A percentile compares a stretch with the other conserved stretches of the same genome.
These are phyloP conservation scores for Imbricaverruca yamaguchii DNA, from an alignment of 2,888 invertebrate genomes.

Conservation along the genomic window DNA sequence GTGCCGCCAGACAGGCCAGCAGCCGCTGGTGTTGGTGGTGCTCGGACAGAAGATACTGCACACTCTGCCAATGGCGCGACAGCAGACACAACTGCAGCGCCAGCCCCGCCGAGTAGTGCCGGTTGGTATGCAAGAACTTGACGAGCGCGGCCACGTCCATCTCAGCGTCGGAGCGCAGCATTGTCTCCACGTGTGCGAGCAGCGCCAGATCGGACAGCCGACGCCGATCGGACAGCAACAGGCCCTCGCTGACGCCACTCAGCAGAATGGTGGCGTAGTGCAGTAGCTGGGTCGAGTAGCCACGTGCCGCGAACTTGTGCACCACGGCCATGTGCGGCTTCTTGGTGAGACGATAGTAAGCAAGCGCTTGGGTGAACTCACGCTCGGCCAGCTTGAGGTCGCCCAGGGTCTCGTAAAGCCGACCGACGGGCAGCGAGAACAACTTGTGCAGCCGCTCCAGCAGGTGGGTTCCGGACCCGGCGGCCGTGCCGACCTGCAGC, in stretches of 20 bases:
- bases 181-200: slow-evolving; percentile 53
- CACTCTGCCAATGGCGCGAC: slow-evolving; percentile 53
- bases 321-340: slow-evolving; percentile 53
- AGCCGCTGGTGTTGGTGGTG: slow-evolving; percentile 52
- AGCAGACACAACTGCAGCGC: slow-evolving; percentile 56
- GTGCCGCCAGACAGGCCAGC: slow-evolving; percentile 49
- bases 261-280: slow-evolving; percentile 51
- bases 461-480: not conserved
- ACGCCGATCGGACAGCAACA: slow-evolving; percentile 49
- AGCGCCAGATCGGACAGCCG: slow-evolving; percentile 59
- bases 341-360: slow-evolving; percentile 70
- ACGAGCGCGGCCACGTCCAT: not conserved
- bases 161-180: not conserved
- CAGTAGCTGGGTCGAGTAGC: slow-evolving; percentile 53
- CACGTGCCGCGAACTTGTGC: slow-evolving; percentile 54
- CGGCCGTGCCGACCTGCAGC: not conserved
- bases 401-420: slow-evolving; percentile 65
- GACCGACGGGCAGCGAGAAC: slow-evolving; percentile 54
- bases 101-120: slow-evolving; percentile 55
- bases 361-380: slow-evolving; percentile 64
- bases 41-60: slow-evolving; percentile 48
- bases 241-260: slow-evolving; percentile 49
- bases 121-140: slow-evolving; percentile 51
- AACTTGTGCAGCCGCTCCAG: slow-evolving; percentile 51
- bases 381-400: slow-evolving; percentile 68